Evolutionary conservation across 2,888 invertebrate genomes (phyloP), one percentile per base, ranked within the genome.

Genomic region (Steinernema scapterisci): DNA sequence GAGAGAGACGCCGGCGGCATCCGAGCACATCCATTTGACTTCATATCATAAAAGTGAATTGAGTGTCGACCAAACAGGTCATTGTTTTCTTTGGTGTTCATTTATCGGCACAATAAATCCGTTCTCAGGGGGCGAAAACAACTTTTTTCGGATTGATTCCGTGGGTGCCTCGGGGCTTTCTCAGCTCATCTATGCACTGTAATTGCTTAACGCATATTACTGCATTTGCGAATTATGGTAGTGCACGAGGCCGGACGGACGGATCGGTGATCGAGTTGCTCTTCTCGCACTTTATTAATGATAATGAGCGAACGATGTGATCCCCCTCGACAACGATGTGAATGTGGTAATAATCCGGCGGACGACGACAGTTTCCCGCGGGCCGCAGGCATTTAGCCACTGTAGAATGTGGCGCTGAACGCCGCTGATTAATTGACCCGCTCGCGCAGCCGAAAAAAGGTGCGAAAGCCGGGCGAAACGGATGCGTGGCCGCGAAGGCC

Each of bases 241-340:
- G 31, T n/a, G 52, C n/a, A n/a, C n/a, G n/a, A n/a, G n/a, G n/a
- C n/a, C n/a, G n/a, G n/a, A n/a, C 5, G 48, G 48, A 25, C 31
- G 5, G 38, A 9, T 38, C 38, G 38, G 63, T 63, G 16, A 11
- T 63, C 63, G 63, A n/a, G 48, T 19, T 63, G 27, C 54, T 25
- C 54, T 11, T 38, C 38, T 54, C 63, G 25, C 63, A 27, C 31
- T 63, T 63, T 63, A 63, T 63, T 63, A 63, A 63, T 63, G 63
- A 63, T 63, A 25, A 63, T 63, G 63, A 63, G 27, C 63, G 25
- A 27, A 63, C 63, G 63, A 63, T 63, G 63, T 31, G 31, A 54
- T 54, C 31, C 1, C 38, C 38, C 38, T 63, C 31, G 63, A 63
- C 63, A 63, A 63, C 63, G 27, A 63, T 63, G 63, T 63, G 63